Conservation (phyloP, 2,888 invertebrate genomes). For the Xestia c-nigrum region DNA sequence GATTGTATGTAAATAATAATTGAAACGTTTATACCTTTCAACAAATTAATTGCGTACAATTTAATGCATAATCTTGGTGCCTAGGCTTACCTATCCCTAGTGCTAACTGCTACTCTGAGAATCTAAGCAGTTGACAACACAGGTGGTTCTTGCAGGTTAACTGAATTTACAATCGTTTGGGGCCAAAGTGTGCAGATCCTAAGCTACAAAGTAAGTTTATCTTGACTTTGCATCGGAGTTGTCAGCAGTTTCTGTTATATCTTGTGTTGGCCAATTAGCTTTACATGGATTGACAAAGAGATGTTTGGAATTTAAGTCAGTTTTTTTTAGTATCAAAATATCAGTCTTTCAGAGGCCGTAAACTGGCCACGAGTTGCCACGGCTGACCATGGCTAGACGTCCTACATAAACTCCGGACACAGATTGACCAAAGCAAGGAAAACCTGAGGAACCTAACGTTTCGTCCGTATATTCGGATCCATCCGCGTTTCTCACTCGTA, state of each 20-base stretch:
- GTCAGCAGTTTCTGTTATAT: neutral
- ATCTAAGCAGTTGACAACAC: conserved; percentile 20
- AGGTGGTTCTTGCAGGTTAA: conserved; percentile 32
- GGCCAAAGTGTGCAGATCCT: neutral
- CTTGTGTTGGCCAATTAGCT: neutral
- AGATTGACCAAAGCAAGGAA: no score
- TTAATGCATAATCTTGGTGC: conserved; percentile 27
- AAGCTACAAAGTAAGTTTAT: neutral
- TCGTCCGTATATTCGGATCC: no score
- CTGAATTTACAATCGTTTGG: conserved; percentile 17
- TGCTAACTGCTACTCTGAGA: conserved; percentile 11
- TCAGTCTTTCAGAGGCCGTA: conserved; percentile 3
- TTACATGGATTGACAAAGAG: neutral
- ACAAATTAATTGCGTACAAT: conserved; percentile 40
- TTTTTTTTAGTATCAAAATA: neutral
- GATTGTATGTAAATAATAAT: conserved; percentile 56
- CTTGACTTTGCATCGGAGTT: neutral
- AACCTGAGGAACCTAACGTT: no score
- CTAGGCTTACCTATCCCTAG: conserved; percentile 16
- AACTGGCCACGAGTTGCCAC: no score
- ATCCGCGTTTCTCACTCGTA: no score
- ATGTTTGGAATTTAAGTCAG: no score
- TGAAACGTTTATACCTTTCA: conserved; percentile 15
- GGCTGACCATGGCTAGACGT: no score
- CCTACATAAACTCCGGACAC: no score